phyloP scores from a whole-genome alignment of 2,797 vertebrate genomes.

The Erethizon dorsatum region DNA sequence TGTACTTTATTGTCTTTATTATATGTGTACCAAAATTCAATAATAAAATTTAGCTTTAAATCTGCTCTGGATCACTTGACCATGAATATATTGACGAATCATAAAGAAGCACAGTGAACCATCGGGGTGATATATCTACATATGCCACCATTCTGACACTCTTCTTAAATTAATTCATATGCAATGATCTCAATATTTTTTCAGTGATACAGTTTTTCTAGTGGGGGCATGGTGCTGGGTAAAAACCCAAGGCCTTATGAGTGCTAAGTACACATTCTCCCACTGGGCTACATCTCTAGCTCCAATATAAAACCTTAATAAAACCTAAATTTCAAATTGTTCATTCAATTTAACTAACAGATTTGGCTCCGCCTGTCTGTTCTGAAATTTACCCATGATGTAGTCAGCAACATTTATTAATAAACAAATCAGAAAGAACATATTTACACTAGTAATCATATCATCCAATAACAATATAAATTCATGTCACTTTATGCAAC shows the following conservation, averaged over 20 bases:
- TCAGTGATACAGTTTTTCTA: neutral
- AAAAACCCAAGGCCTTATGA: no score
- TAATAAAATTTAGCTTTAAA: constrained; percentile 3
- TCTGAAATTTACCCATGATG: neutral
- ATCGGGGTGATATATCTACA: neutral
- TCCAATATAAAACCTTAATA: neutral
- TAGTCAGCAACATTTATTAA: neutral
- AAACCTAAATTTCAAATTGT: neutral
- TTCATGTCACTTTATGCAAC: neutral
- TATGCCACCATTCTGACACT: neutral
- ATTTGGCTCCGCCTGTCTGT: neutral
- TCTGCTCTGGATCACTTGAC: neutral
- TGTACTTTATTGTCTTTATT: neutral
- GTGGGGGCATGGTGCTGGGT: neutral
- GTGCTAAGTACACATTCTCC: neutral
- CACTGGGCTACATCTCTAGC: neutral
- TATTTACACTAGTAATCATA: neutral
- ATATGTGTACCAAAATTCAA: neutral
- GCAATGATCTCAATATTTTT: neutral
- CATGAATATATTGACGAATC: neutral
- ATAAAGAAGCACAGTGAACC: neutral
- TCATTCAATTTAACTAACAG: neutral
- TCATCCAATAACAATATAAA: neutral
- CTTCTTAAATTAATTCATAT: neutral
- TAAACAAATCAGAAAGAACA: neutral